These are phyloP conservation scores for Amiota mariae DNA, from an alignment of 2,888 invertebrate species.

Conservation along the genomic window DNA sequence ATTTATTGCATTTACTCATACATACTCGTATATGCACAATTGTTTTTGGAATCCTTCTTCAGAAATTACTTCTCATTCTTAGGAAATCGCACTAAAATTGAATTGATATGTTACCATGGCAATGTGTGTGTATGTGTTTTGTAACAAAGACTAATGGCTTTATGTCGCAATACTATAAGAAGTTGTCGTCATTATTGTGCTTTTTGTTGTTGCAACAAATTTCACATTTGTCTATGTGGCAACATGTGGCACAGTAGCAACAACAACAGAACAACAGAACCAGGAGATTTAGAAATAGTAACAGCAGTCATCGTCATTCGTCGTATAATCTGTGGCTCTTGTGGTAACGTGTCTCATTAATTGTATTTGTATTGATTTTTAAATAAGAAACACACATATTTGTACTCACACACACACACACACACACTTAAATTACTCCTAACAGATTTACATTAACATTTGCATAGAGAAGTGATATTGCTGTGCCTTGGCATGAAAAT, in stretches of 20 bases:
- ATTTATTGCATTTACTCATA: not conserved
- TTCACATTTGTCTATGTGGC: slow-evolving; percentile 24
- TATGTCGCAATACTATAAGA: not conserved
- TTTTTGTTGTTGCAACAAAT: slow-evolving; percentile 2
- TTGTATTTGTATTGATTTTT: slow-evolving; percentile 27
- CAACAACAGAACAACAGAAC: too few species aligned
- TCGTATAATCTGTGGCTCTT: slow-evolving; percentile 8
- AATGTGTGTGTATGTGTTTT: not conserved
- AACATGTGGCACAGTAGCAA: not conserved
- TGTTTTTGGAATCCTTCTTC: too few species aligned
- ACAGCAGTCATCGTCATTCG: not conserved
- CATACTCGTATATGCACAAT: not conserved
- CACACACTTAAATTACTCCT: not conserved
- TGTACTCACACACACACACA: slow-evolving; percentile 1
- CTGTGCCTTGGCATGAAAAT: slow-evolving; percentile 1
- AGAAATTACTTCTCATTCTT: too few species aligned
- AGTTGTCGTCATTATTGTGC: not conserved
- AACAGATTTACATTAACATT: slow-evolving; percentile 2
- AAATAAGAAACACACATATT: slow-evolving; percentile 18
- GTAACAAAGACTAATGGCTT: slow-evolving; percentile 16
- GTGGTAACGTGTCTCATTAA: slow-evolving; percentile 26
- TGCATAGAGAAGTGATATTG: not conserved
- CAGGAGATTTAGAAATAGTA: too few species aligned
- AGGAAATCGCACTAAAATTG: too few species aligned
- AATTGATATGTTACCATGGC: not conserved